phyloP scores from a whole-genome alignment of 1,140 invertebrate genomes.

The Macrosteles quadrilineatus region DNA sequence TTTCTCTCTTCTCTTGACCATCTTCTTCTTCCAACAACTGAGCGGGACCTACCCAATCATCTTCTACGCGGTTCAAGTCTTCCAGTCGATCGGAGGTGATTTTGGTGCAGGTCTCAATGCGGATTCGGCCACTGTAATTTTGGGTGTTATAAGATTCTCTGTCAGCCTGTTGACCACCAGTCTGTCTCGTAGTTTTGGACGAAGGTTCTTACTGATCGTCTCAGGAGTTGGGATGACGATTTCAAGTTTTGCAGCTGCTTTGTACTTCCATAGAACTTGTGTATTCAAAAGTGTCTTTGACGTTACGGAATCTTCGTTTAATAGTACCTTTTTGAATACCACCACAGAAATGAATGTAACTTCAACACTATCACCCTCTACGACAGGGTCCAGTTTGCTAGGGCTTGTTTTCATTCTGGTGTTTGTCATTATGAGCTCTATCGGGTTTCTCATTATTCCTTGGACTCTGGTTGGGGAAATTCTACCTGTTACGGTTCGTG shows the following conservation, averaged over 20 bases:
- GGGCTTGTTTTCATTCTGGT: slow-evolving; percentile 51
- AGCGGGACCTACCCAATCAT: slow-evolving; percentile 65
- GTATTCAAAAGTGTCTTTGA: neutral
- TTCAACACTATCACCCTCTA: too few relatives aligned
- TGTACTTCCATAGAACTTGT: slow-evolving; percentile 16
- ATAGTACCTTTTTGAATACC: neutral
- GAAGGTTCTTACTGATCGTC: slow-evolving; percentile 53
- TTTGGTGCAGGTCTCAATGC: slow-evolving; percentile 51
- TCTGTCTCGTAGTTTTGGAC: slow-evolving; percentile 57
- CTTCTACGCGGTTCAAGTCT: slow-evolving; percentile 66
- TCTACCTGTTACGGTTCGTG: slow-evolving; percentile 50
- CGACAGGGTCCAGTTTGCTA: neutral
- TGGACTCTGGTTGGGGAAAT: slow-evolving; percentile 62
- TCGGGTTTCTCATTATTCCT: slow-evolving; percentile 62
- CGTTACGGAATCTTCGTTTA: slow-evolving; percentile 9
- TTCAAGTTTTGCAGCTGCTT: slow-evolving; percentile 19
- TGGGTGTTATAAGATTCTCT: slow-evolving; percentile 56
- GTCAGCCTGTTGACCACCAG: slow-evolving; percentile 54
- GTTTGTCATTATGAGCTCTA: slow-evolving; percentile 57
- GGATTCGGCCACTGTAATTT: slow-evolving; percentile 53
- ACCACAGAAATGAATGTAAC: neutral
- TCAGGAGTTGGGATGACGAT: slow-evolving; percentile 58
- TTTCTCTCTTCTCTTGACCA: slow-evolving; percentile 51
- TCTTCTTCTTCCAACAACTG: slow-evolving; percentile 61
- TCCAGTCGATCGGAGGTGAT: slow-evolving; percentile 52